Conservation (phyloP, 1,140 invertebrate species). For the Aradophagus sp. region DNA sequence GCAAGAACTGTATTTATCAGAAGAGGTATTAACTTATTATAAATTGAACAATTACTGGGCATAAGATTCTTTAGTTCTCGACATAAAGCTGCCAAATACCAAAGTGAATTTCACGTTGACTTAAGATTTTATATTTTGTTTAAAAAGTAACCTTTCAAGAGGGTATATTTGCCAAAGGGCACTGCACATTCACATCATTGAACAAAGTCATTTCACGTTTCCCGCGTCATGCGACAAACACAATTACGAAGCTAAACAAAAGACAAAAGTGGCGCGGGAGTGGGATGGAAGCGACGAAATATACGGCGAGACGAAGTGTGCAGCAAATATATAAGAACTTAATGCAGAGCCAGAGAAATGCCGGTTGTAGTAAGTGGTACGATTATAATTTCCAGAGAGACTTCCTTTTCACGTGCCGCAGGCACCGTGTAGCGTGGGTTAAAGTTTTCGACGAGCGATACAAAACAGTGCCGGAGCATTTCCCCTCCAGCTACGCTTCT, state of each 20-base stretch:
- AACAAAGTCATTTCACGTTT: conserved; percentile 14
- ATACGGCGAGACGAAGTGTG: conserved; percentile 32
- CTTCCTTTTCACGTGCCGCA: conserved; percentile 45
- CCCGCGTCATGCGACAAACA: conserved; percentile 34
- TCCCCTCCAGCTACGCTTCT: conserved; percentile 43
- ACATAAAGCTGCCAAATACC: no score
- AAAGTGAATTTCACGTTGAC: no score
- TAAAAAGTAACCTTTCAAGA: no score
- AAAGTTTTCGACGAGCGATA: conserved; percentile 46
- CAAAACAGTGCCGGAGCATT: conserved; percentile 44
- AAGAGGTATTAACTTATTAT: background rate
- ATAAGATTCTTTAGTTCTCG: no score
- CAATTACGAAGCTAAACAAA: conserved; percentile 38
- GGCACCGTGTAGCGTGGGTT: conserved; percentile 25
- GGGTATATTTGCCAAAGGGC: background rate
- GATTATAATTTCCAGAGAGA: conserved; percentile 54
- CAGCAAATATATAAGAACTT: conserved; percentile 42
- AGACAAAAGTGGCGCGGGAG: conserved; percentile 1
- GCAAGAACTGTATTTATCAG: conserved; percentile 2
- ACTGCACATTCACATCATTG: background rate
- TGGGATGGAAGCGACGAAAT: conserved; percentile 5
- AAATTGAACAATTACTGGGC: no score
- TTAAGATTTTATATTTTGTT: no score
- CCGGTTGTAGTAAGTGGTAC: conserved; percentile 39
- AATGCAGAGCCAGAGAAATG: conserved; percentile 31